A percentile compares a stretch with the other conserved stretches of the same genome.
phyloP scores from a whole-genome alignment of 2,113 vertebrate species.

The Eurystomus gularis region DNA sequence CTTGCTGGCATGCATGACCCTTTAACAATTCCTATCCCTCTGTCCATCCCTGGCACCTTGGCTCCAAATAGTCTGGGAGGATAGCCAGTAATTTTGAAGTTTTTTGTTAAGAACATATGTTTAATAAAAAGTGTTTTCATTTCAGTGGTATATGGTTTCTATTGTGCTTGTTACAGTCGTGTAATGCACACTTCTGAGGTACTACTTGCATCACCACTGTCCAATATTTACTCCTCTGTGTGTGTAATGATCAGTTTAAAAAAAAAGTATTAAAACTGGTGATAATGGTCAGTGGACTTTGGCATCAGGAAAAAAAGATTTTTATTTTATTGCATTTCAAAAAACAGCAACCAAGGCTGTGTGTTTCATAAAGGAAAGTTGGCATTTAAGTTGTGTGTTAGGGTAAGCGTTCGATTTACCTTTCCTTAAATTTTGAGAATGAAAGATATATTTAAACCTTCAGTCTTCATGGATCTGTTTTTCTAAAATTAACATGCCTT shows the following conservation, averaged over 20 bases:
- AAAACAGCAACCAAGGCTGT: not conserved
- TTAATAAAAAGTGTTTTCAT: not conserved
- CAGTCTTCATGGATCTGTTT: not conserved
- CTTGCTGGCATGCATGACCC: conserved; percentile 72
- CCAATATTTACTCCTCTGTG: not conserved
- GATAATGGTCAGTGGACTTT: conserved; percentile 7
- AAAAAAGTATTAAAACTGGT: not conserved
- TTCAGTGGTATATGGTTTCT: not conserved
- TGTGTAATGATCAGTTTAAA: not conserved
- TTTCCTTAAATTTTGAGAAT: not conserved
- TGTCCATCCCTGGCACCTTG: conserved; percentile 74
- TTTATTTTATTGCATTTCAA: not conserved
- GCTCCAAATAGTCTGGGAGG: conserved; percentile 67
- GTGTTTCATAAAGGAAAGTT: not conserved
- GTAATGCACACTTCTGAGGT: not conserved
- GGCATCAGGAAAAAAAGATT: conserved; percentile 2
- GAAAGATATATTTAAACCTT: not conserved
- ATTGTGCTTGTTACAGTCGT: not conserved
- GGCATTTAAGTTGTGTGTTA: not conserved
- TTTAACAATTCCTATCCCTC: conserved; percentile 71
- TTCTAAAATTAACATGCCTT: not conserved
- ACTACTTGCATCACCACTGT: not conserved
- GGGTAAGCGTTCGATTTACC: not conserved
- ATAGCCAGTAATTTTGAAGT: conserved; percentile 41
- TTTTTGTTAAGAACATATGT: conserved; percentile 1